Percentiles rank a stretch among this genome's conserved stretches.
Conservation (phyloP, 2,113 vertebrate genomes). For the Cryptomyrus ogoouensis region DNA sequence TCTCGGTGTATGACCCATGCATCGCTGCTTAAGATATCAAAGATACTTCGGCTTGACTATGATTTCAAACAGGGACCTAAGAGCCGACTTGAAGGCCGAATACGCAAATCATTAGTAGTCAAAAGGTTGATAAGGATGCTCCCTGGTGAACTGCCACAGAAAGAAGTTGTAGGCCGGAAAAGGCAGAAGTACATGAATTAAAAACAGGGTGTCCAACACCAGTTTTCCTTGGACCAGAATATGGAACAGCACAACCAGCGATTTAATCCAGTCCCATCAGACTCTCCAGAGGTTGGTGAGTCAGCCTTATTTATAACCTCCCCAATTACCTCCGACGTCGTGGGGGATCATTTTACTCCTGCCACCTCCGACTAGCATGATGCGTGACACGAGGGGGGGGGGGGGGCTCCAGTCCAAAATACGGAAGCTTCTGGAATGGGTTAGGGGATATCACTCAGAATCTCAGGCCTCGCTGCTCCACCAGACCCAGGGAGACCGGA, state of each 20-base stretch:
- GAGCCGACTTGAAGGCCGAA: background rate
- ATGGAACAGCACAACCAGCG: conserved; percentile 52
- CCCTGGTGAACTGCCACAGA: background rate
- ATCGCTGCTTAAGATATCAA: background rate
- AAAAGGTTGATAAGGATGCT: background rate
- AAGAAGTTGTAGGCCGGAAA: background rate
- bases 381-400: conserved; percentile 19
- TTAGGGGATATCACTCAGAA: background rate
- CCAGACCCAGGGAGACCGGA: conserved; percentile 35
- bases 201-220: conserved; percentile 27
- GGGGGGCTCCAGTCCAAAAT: background rate
- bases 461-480: background rate
- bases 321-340: conserved; percentile 27
- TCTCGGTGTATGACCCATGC: background rate
- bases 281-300: conserved; percentile 50
- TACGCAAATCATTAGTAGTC: background rate
- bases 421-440: background rate
- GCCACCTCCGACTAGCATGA: conserved; percentile 20
- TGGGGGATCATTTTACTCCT: conserved; percentile 4
- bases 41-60: background rate
- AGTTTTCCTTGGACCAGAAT: conserved; percentile 51
- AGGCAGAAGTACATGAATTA: background rate
- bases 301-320: conserved; percentile 59
- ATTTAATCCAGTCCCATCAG: conserved; percentile 61
- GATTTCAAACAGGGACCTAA: background rate